Conservation (phyloP, 2,888 invertebrate species). For the Acrocyrtus sp. region DNA sequence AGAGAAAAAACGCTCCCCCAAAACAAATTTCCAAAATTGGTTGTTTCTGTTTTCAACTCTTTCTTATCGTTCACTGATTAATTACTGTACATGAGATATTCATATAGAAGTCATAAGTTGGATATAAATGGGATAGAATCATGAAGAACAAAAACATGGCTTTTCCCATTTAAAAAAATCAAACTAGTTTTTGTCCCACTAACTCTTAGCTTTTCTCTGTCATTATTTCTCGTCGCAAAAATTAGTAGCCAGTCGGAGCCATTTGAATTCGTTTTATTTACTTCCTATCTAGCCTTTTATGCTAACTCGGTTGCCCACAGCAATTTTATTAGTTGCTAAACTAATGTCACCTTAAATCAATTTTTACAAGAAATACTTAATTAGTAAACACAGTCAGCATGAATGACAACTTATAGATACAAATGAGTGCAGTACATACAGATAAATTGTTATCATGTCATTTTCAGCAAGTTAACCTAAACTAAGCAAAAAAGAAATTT, state of each 20-base stretch:
- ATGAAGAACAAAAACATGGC: background rate
- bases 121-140: background rate
- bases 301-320: no score
- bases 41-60: no score
- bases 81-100: background rate
- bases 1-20: no score
- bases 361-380: conserved; percentile 2
- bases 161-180: background rate
- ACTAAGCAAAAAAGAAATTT: background rate
- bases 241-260: background rate
- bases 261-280: background rate
- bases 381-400: conserved; percentile 35
- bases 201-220: background rate
- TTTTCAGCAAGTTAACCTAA: background rate
- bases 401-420: conserved; percentile 26
- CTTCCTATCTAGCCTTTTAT: conserved; percentile 10
- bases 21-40: no score
- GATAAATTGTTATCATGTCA: conserved; percentile 17
- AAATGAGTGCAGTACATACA: conserved; percentile 19
- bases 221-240: background rate
- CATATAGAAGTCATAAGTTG: background rate
- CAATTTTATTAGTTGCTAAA: no score
- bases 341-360: no score
- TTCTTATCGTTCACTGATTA: no score
- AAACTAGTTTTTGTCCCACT: no score